Evolutionary conservation across 2,888 invertebrate genomes (phyloP).

Genomic region (Lithosia quadra): DNA sequence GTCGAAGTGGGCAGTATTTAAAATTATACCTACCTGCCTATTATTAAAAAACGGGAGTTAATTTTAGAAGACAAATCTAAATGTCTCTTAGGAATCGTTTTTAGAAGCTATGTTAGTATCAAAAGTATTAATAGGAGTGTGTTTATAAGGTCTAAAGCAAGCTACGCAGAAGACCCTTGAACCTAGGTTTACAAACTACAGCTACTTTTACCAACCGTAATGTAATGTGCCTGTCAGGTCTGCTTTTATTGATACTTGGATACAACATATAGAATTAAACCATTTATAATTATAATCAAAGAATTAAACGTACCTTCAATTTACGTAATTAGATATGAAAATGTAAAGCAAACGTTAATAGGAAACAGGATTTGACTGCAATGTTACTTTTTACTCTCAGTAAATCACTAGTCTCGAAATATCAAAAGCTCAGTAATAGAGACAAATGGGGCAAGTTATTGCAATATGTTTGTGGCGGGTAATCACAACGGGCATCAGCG

Average conservation of each 20-base stretch:
- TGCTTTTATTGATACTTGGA: not conserved
- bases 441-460: conserved; percentile 63
- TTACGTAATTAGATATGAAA: not conserved
- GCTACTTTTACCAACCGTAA: not conserved
- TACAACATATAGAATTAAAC: too few species aligned
- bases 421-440: conserved; percentile 52
- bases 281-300: too few species aligned
- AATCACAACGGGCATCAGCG: conserved; percentile 68
- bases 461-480: conserved; percentile 58
- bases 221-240: not conserved
- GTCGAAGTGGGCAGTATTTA: not conserved
- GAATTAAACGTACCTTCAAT: not conserved
- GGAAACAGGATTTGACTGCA: conserved; percentile 12
- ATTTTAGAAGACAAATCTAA: not conserved
- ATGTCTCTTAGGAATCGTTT: not conserved
- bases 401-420: conserved; percentile 17
- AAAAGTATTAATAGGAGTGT: not conserved
- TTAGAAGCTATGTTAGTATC: not conserved
- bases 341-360: not conserved
- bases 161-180: not conserved
- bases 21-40: not conserved
- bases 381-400: conserved; percentile 3
- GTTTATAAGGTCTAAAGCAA: not conserved
- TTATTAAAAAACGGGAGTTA: not conserved
- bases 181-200: not conserved